Conservation (phyloP, 2,888 invertebrate species). For the Pterostichus niger region DNA sequence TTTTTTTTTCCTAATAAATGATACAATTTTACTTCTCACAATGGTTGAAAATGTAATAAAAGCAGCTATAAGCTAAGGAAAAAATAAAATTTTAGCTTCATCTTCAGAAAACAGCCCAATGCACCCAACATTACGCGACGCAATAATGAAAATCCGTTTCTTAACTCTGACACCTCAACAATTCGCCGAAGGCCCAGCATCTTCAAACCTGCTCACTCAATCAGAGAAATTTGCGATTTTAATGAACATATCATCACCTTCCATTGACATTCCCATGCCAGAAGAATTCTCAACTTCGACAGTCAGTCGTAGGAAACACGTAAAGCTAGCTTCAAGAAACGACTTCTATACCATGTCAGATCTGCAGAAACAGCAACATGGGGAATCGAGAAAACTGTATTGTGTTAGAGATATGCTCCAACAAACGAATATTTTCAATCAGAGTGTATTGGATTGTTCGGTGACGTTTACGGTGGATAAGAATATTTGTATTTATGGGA, state of each 20-base stretch:
- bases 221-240: slow-evolving; percentile 89
- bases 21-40: slow-evolving; percentile 2
- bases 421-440: slow-evolving; percentile 87
- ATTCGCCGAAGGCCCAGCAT: slow-evolving; percentile 90
- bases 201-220: slow-evolving; percentile 86
- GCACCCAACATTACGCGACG: slow-evolving; percentile 80
- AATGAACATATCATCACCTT: slow-evolving; percentile 89
- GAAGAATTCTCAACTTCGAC: slow-evolving; percentile 84
- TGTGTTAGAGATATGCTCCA: slow-evolving; percentile 84
- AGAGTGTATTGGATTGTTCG: slow-evolving; percentile 87
- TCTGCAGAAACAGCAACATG: slow-evolving; percentile 29
- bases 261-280: slow-evolving; percentile 85
- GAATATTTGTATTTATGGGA: slow-evolving; percentile 87
- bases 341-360: slow-evolving; percentile 8
- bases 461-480: slow-evolving; percentile 90
- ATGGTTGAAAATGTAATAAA: not conserved
- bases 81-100: slow-evolving; percentile 56
- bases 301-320: slow-evolving; percentile 77
- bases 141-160: slow-evolving; percentile 88
- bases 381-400: slow-evolving; percentile 80
- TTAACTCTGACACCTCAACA: slow-evolving; percentile 89
- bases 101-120: slow-evolving; percentile 57
- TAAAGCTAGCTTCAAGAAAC: slow-evolving; percentile 39
- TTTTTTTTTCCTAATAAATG: not conserved
- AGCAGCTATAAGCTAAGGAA: not conserved